These are phyloP conservation scores for Blera fallax DNA, from an alignment of 2,888 invertebrate species.

Conservation along the genomic window DNA sequence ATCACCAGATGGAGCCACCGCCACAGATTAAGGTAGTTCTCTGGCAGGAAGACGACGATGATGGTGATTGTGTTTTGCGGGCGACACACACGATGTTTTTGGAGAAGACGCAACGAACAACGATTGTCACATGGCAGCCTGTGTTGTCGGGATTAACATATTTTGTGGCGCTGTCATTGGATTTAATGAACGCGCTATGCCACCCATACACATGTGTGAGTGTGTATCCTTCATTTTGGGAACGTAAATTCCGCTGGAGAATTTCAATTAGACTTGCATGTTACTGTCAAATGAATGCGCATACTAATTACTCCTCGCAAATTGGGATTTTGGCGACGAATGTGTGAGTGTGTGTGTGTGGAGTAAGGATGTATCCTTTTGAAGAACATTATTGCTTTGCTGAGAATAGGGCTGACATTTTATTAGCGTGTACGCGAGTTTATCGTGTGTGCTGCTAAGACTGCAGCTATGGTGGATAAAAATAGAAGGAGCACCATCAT, in stretches of 20 bases:
- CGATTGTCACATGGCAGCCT: slow-evolving; percentile 44
- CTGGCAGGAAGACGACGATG: neutral
- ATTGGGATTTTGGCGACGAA: neutral
- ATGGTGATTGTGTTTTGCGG: neutral
- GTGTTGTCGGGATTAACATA: slow-evolving; percentile 46
- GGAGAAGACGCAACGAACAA: neutral
- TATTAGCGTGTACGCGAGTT: neutral
- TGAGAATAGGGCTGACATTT: neutral
- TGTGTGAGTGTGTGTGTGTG: neutral
- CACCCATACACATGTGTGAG: neutral
- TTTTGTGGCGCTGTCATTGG: slow-evolving; percentile 42
- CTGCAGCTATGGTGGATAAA: neutral
- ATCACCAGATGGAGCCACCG: slow-evolving; percentile 20
- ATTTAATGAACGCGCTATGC: slow-evolving; percentile 17
- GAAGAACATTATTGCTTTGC: neutral
- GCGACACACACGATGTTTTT: neutral
- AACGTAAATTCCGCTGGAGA: slow-evolving; percentile 18
- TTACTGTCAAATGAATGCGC: slow-evolving; percentile 49
- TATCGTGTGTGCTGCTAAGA: neutral
- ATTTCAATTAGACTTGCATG: slow-evolving; percentile 59
- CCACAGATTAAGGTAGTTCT: slow-evolving; percentile 5
- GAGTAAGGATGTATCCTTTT: neutral
- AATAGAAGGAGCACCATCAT: neutral
- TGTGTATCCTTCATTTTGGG: slow-evolving; percentile 5
- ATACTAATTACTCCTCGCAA: slow-evolving; percentile 37